phyloP scores from a whole-genome alignment of 2,797 vertebrate species.

The Mus spretus region DNA sequence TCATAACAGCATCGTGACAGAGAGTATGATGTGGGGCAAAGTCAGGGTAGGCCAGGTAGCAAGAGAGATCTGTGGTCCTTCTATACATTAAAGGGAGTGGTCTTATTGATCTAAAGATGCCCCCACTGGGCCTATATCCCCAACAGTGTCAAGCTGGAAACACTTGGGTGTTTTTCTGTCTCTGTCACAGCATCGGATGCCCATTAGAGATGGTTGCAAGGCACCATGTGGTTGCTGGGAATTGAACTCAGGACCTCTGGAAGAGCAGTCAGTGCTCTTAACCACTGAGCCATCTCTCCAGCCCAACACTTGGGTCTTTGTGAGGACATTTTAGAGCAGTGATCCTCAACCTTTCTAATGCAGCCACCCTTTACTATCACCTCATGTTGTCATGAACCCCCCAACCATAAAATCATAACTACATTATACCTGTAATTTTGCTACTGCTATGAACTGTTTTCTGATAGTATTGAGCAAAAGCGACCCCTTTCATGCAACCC shows the following conservation, averaged over 20 bases:
- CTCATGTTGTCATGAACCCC: background rate
- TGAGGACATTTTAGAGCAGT: background rate
- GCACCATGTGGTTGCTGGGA: too few species aligned
- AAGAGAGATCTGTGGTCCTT: background rate
- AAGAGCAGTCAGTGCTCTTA: too few species aligned
- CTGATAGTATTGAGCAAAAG: background rate
- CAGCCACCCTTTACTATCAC: background rate
- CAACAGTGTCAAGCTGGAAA: background rate
- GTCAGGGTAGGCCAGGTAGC: background rate
- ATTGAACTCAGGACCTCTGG: too few species aligned
- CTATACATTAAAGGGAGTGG: background rate
- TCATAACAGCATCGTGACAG: background rate
- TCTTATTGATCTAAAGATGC: background rate
- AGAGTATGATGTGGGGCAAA: background rate
- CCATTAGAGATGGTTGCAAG: too few species aligned
- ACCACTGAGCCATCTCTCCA: too few species aligned
- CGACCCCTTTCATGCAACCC: background rate
- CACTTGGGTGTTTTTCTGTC: background rate
- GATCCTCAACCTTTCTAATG: background rate
- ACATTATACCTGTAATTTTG: background rate
- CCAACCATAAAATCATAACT: too few species aligned
- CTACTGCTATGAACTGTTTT: background rate
- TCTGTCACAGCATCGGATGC: too few species aligned
- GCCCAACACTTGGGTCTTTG: background rate
- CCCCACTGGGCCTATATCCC: too few species aligned